phyloP scores from a whole-genome alignment of 1,140 invertebrate species.

The Venturia canescens region DNA sequence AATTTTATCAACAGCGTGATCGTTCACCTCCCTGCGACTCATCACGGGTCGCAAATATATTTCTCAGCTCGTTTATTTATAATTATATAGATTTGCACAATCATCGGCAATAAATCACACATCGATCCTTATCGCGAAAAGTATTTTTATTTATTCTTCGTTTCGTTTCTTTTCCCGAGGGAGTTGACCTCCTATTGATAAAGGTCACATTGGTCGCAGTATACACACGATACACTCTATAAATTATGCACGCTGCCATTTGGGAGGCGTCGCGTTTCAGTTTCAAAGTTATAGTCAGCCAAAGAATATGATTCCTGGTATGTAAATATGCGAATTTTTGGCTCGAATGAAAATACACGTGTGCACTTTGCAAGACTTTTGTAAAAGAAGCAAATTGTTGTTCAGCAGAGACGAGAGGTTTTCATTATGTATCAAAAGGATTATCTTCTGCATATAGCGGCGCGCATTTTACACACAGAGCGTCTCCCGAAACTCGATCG shows the following conservation, averaged over 20 bases:
- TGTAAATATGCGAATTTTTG: background rate
- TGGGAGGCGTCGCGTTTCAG: no score
- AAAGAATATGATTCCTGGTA: background rate
- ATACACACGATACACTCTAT: no score
- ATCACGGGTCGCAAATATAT: no score
- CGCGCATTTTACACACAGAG: no score
- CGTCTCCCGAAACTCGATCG: no score
- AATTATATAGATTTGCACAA: background rate
- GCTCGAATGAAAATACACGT: background rate
- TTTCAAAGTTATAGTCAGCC: background rate
- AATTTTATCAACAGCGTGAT: background rate
- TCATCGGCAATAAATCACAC: conserved; percentile 14
- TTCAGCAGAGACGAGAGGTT: background rate
- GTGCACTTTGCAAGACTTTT: background rate
- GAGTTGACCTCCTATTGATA: background rate
- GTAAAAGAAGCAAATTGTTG: background rate
- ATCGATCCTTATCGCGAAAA: background rate
- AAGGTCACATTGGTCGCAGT: background rate
- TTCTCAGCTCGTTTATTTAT: no score
- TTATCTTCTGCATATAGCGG: no score
- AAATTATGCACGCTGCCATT: no score
- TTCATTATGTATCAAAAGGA: background rate
- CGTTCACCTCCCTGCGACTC: no score
- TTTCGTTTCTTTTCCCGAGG: background rate
- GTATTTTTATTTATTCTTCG: background rate